Percentiles rank a stretch among this genome's conserved stretches.
Evolutionary conservation across 2,888 invertebrate genomes (phyloP).

Genomic region (Hirtodrosophila histrioides): DNA sequence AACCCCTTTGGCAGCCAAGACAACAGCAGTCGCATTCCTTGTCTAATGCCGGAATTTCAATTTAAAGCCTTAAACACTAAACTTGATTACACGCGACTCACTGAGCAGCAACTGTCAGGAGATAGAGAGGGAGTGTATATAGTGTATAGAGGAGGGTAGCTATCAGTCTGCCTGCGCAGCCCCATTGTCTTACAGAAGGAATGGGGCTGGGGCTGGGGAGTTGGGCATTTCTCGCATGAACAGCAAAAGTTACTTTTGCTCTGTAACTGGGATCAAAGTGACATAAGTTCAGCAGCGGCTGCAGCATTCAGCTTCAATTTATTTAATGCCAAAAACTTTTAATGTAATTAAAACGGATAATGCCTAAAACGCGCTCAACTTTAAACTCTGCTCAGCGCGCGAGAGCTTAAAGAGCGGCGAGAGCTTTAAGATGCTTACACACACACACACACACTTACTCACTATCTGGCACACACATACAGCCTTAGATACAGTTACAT

Average conservation of each 20-base stretch:
- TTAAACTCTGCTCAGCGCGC: constrained; percentile 39
- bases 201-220: background rate
- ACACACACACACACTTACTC: constrained; percentile 7
- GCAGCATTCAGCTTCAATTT: constrained; percentile 65
- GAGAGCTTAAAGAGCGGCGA: constrained; percentile 28
- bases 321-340: constrained; percentile 74
- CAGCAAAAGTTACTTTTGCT: constrained; percentile 68
- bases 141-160: constrained; percentile 5
- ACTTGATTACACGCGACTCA: constrained; percentile 79
- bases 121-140: constrained; percentile 6
- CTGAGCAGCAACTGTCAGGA: constrained; percentile 50
- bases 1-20: constrained; percentile 24
- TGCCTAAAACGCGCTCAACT: constrained; percentile 63
- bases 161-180: constrained; percentile 17
- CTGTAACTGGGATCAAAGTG: constrained; percentile 71
- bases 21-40: constrained; percentile 65
- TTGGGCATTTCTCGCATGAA: constrained; percentile 57
- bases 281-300: constrained; percentile 61
- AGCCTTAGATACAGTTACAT: constrained; percentile 38
- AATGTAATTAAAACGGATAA: constrained; percentile 77
- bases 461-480: constrained; percentile 20
- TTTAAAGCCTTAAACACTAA: constrained; percentile 81
- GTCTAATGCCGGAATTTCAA: constrained; percentile 80
- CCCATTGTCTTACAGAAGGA: constrained; percentile 42
- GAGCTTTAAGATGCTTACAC: constrained; percentile 48